Evolutionary conservation across 2,113 vertebrate genomes (phyloP).

Genomic region (Hystrix brachyura): DNA sequence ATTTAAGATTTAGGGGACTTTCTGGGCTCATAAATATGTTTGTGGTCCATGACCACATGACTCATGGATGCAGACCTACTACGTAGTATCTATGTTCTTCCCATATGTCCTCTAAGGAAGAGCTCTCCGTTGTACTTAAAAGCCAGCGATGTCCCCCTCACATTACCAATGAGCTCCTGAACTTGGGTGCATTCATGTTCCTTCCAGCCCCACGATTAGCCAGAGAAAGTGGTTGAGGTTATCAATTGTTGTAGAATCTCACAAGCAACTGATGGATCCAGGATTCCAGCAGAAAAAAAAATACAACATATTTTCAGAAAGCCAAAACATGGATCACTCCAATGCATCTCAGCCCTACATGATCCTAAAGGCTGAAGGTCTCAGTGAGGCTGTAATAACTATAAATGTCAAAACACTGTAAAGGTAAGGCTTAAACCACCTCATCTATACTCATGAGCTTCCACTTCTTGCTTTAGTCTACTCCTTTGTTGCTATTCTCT

Average conservation of each 20-base stretch:
- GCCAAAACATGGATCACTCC: neutral
- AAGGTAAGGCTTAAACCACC: neutral
- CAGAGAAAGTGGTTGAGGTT: neutral
- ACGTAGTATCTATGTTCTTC: neutral
- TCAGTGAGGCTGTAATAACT: neutral
- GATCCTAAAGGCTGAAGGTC: neutral
- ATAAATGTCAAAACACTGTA: neutral
- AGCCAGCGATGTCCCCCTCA: neutral
- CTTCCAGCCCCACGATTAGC: neutral
- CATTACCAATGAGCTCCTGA: neutral
- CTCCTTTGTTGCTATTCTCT: neutral
- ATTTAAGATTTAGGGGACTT: neutral
- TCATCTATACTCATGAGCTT: neutral
- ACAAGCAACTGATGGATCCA: neutral
- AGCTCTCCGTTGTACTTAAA: neutral
- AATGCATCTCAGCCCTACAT: neutral
- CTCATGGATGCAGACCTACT: neutral
- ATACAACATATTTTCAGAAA: neutral
- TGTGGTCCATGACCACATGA: neutral
- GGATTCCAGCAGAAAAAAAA: neutral
- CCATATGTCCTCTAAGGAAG: neutral
- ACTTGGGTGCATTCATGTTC: neutral
- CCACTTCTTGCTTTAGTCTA: neutral
- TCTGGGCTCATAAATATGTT: neutral
- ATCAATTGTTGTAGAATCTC: neutral